Evolutionary conservation across 2,888 invertebrate species (phyloP), one percentile per base, ranked within the genome.

Genomic region (Hyppa rectilinea): DNA sequence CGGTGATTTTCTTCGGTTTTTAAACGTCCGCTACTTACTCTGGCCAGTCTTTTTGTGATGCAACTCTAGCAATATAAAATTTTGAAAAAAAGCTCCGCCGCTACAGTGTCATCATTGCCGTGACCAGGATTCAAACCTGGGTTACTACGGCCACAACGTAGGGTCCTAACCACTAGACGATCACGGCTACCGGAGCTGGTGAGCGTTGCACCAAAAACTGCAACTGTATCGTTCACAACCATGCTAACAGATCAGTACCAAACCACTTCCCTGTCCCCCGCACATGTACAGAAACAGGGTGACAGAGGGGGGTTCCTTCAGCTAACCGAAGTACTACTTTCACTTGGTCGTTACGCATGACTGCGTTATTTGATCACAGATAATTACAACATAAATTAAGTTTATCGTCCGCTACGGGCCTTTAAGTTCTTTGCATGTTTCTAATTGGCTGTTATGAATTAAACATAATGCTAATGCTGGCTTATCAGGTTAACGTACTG

Each of bases 111-210:
- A 53, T 67, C 92, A 94, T 93, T 97, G 97, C 96, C 97, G 96
- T 96, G 96, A 97, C 97, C 97, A 96, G 97, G 97, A 97, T 96
- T 96, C 96, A 96, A 97, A 97, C 96, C 97, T 96, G 96, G 96
- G 96, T 96, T 96, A 96, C 95, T 96, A 97, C 97, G 97, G 97
- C 97, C 97, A 97, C 97, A 97, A 97, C 97, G 97, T 96, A 96
- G 96, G 96, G 96, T 97, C 96, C 96, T 97, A 97, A 97, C 97
- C 97, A 97, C 97, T 97, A 97, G 96, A 97, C 97, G 96, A 96
- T 96, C 96, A 97, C 97, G 97, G 96, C 97, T 96, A 85, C 75
- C 88, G 92, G 90, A 92, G 92, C 91, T 88, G 86, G n/a, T 67
- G 61, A 49, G 23, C 1, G 17, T 4, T 95, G 95, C 94, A 95